Percentiles rank a stretch among this genome's conserved stretches.
phyloP scores from a whole-genome alignment of 2,797 vertebrate species.

The Sebastes steindachneri region DNA sequence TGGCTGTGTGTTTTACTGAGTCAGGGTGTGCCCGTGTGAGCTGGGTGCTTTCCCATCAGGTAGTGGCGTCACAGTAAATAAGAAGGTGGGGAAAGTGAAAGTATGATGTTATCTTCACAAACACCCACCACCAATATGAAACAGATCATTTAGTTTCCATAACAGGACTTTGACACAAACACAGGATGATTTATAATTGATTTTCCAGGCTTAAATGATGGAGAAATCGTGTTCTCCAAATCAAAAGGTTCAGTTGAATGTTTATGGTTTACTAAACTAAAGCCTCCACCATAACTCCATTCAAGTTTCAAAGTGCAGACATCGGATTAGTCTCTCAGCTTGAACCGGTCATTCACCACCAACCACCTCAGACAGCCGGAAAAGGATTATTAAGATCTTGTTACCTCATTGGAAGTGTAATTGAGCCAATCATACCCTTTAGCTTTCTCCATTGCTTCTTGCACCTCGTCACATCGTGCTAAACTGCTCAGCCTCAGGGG shows the following conservation, averaged over 20 bases:
- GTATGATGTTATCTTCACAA: not conserved
- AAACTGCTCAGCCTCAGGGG: conserved; percentile 25
- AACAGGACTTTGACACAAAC: not conserved
- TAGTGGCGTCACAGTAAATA: not conserved
- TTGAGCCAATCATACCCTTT: conserved; percentile 15
- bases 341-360: not conserved
- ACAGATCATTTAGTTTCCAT: not conserved
- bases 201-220: not conserved
- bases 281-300: not conserved
- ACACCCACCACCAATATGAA: not conserved
- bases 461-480: conserved; percentile 11
- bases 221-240: too few species aligned
- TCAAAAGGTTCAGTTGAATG: not conserved
- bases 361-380: not conserved
- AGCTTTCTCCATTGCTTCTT: conserved; percentile 10
- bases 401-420: conserved; percentile 11
- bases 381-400: conserved; percentile 1
- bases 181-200: not conserved
- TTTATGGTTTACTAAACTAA: not conserved
- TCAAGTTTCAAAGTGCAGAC: conserved; percentile 12
- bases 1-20: not conserved
- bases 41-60: conserved; percentile 51
- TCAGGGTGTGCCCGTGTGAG: not conserved
- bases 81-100: conserved; percentile 15
- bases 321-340: not conserved